A percentile compares a stretch with the other conserved stretches of the same genome.
These are phyloP conservation scores for Drosophila testacea DNA, from an alignment of 2,888 invertebrate genomes.

Conservation along the genomic window DNA sequence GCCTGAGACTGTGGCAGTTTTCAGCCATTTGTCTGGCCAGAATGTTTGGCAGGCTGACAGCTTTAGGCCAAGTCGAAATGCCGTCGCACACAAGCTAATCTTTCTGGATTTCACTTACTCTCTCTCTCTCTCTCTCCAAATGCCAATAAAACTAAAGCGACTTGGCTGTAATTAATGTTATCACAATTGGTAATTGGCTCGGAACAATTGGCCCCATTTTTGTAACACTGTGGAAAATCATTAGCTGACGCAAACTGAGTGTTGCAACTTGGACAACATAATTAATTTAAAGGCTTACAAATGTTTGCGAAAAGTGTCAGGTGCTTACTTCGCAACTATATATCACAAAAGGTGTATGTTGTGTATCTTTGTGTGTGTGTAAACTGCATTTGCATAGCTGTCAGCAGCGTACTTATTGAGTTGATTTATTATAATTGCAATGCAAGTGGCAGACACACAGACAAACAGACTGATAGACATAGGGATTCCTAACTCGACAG, in stretches of 20 bases:
- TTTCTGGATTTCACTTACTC: neutral
- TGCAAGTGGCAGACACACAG: slow-evolving; percentile 63
- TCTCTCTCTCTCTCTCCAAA: neutral
- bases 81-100: slow-evolving; percentile 10
- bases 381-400: slow-evolving; percentile 55
- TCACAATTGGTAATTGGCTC: slow-evolving; percentile 19
- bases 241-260: neutral
- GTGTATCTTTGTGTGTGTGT: slow-evolving; percentile 11
- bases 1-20: slow-evolving; percentile 36
- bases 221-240: neutral
- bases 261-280: slow-evolving; percentile 50
- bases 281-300: slow-evolving; percentile 71
- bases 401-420: slow-evolving; percentile 62
- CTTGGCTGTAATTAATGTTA: slow-evolving; percentile 62
- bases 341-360: slow-evolving; percentile 47
- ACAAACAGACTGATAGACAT: slow-evolving; percentile 3
- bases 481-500: neutral
- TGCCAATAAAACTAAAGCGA: slow-evolving; percentile 15
- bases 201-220: neutral
- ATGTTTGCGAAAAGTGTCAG: slow-evolving; percentile 78
- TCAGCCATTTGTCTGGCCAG: slow-evolving; percentile 53
- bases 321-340: slow-evolving; percentile 61
- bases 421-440: slow-evolving; percentile 77
- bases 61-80: slow-evolving; percentile 19
- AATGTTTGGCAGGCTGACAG: slow-evolving; percentile 49